A percentile compares a stretch with the other conserved stretches of the same genome.
phyloP scores from a whole-genome alignment of 2,113 vertebrate species.

The Alethe diademata region DNA sequence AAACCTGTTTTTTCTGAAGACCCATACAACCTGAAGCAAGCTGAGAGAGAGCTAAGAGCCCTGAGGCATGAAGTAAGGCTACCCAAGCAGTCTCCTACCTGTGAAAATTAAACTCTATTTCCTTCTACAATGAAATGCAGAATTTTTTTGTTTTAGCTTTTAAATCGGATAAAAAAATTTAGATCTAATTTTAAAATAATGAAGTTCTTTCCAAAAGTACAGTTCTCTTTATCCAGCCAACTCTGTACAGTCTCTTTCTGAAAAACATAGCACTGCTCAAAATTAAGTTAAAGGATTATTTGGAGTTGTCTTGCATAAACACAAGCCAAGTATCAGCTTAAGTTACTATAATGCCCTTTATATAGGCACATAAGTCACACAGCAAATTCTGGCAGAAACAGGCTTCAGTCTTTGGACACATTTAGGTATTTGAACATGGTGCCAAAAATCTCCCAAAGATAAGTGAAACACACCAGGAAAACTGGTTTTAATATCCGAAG shows the following conservation, averaged over 20 bases:
- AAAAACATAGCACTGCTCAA: not conserved
- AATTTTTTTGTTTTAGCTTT: not conserved
- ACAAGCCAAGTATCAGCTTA: conserved; percentile 37
- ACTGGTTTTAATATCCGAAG: conserved; percentile 30
- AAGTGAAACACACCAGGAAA: conserved; percentile 33
- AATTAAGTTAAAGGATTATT: conserved; percentile 43
- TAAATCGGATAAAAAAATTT: not conserved
- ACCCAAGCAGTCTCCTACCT: not conserved
- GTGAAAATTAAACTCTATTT: not conserved
- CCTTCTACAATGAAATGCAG: not conserved
- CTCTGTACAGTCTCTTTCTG: not conserved
- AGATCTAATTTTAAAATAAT: not conserved
- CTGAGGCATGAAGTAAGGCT: not conserved
- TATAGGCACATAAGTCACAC: not conserved
- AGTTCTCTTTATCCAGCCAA: not conserved
- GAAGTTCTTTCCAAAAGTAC: not conserved
- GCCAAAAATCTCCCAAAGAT: conserved; percentile 37
- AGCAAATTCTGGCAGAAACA: conserved; percentile 16
- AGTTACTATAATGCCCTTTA: conserved; percentile 19
- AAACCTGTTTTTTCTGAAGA: not conserved
- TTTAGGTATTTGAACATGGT: not conserved
- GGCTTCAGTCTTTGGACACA: not conserved
- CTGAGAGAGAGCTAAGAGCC: not conserved
- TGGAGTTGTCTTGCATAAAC: conserved; percentile 28
- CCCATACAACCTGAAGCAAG: not conserved